Evolutionary conservation across 2,888 invertebrate genomes (phyloP), one percentile per base, ranked within the genome.

Genomic region (Polyploca ridens): DNA sequence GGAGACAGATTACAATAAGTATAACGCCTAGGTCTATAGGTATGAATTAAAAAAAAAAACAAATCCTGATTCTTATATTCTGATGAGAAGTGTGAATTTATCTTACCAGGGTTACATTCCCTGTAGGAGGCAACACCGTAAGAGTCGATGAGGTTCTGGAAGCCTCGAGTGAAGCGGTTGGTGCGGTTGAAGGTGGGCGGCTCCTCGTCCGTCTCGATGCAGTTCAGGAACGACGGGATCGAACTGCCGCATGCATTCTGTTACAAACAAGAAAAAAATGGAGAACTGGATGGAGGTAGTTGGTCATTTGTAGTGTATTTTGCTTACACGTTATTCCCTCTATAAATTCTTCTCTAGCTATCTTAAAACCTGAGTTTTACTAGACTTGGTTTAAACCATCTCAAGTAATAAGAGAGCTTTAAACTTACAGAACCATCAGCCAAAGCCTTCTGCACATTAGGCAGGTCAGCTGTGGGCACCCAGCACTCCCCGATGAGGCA

Each of bases 181-280:
- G 98, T 97, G 46, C 98, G 95, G 89, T 98, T 97, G 91, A 96
- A 99, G 0, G 99, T 99, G 1, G 99, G 99, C 44, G 98, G 98
- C 78, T 95, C 95, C 83, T 97, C 97, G 63, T 94, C 90, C 0
- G 97, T 96, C 71, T 97, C 96, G 89, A 99, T 97, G 63, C 98
- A 96, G 91, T 99, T 98, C 81, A 99, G 94, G 90, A 99, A 98
- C 7, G 99, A 98, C 1, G 98, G 97, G 74, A 99, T 98, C 1
- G 97, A 97, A 83, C 98, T 98, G 64, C 98, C 98, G 82, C 96
- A 96, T 0, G 95, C 95, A 75, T 95, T 95, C 96, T 96, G 82
- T 27, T 58, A 62, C 5, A 58, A n/a, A n/a, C n/a, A n/a, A n/a
- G n/a, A n/a, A n/a, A n/a, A n/a, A n/a, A n/a, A n/a, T n/a, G n/a